Percentiles rank a stretch among this genome's conserved stretches.
phyloP scores from a whole-genome alignment of 2,113 vertebrate genomes.

The Miniopterus natalensis region DNA sequence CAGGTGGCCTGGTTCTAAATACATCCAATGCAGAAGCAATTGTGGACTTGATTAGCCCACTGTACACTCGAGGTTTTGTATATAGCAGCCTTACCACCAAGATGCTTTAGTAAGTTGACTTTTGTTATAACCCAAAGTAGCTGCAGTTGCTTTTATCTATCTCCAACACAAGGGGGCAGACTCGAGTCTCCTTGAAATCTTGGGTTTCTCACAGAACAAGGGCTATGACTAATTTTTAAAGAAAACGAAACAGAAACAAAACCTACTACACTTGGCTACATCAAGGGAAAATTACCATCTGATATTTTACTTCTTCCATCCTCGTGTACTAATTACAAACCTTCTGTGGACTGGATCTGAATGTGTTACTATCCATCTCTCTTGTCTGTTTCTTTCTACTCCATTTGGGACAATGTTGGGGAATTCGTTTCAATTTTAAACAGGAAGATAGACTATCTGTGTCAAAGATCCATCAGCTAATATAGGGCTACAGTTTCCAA shows the following conservation, averaged over 20 bases:
- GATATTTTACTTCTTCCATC: neutral
- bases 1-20: neutral
- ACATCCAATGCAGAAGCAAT: neutral
- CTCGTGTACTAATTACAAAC: neutral
- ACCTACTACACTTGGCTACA: neutral
- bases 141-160: neutral
- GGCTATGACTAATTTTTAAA: neutral
- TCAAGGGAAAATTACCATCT: neutral
- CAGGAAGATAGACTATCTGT: neutral
- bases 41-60: neutral
- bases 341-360: neutral
- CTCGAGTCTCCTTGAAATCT: constrained; percentile 70
- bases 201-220: neutral
- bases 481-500: neutral
- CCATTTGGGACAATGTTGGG: neutral
- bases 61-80: neutral
- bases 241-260: neutral
- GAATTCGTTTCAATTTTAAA: constrained; percentile 40
- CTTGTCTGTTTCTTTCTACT: neutral
- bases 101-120: neutral
- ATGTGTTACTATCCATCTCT: neutral
- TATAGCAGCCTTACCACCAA: neutral
- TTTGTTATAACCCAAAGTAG: neutral
- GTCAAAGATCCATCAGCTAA: neutral
- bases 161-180: constrained; percentile 84